Percentiles rank a stretch among this genome's conserved stretches.
These are phyloP conservation scores for Pipistrellus kuhlii DNA, from an alignment of 2,797 vertebrate species.

Conservation along the genomic window DNA sequence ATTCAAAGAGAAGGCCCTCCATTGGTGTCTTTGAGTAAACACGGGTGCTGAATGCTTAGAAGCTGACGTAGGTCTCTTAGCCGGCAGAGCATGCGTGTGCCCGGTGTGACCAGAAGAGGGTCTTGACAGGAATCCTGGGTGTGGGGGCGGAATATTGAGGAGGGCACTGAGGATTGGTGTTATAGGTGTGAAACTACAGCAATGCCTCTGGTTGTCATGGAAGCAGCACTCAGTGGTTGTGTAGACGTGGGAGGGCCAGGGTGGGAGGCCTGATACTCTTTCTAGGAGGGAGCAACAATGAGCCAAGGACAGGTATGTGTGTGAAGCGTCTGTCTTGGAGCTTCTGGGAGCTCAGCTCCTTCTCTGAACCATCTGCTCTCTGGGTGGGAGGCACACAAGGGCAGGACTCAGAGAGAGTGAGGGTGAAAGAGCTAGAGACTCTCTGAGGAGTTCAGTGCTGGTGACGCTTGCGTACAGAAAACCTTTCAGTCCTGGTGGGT, in stretches of 20 bases:
- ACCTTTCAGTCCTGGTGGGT: neutral
- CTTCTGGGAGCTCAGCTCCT: neutral
- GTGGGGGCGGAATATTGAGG: neutral
- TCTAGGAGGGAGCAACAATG: neutral
- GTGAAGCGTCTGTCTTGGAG: slow-evolving; percentile 20
- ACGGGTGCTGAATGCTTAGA: neutral
- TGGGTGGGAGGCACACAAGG: neutral
- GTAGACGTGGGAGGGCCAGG: slow-evolving; percentile 22
- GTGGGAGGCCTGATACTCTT: slow-evolving; percentile 27
- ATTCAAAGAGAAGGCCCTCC: slow-evolving; percentile 37
- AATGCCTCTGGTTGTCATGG: slow-evolving; percentile 67
- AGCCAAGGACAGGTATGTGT: slow-evolving; percentile 55
- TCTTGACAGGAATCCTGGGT: neutral
- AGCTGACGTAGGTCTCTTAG: neutral
- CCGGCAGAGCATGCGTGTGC: neutral
- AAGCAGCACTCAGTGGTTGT: slow-evolving; percentile 49
- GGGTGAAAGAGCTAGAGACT: neutral
- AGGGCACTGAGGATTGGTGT: neutral
- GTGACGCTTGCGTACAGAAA: neutral
- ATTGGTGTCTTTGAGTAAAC: slow-evolving; percentile 10
- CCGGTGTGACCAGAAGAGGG: neutral
- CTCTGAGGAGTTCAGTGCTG: neutral
- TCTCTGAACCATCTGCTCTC: neutral
- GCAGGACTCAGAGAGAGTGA: neutral
- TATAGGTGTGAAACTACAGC: slow-evolving; percentile 66